Evolutionary conservation across 1,140 invertebrate species (phyloP).

Genomic region (Gerris buenoi): DNA sequence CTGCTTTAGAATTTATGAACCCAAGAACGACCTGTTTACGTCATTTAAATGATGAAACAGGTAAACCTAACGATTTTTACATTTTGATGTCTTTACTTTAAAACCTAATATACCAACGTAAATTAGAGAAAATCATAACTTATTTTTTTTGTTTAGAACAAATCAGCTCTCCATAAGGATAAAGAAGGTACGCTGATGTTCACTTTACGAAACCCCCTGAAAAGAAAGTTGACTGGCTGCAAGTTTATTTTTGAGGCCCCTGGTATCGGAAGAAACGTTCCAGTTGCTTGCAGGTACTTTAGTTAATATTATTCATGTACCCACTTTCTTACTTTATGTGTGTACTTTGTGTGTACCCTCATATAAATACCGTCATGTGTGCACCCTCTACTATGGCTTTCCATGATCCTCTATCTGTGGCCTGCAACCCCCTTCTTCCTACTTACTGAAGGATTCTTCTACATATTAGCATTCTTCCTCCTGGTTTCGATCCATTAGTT

Average conservation of each 20-base stretch:
- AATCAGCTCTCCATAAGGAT: not conserved
- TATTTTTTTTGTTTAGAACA: too few species aligned
- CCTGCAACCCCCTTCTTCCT: not conserved
- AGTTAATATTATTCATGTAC: not conserved
- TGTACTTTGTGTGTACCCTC: not conserved
- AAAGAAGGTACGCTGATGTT: not conserved
- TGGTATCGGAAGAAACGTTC: not conserved
- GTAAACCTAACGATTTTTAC: too few species aligned
- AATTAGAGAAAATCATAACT: too few species aligned
- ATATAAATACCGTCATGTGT: not conserved
- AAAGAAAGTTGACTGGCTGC: not conserved
- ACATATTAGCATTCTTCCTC: not conserved
- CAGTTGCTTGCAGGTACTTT: not conserved
- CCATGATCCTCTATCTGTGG: not conserved
- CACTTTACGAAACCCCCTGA: not conserved
- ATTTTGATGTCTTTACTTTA: too few species aligned
- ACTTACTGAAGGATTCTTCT: not conserved
- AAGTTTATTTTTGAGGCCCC: not conserved
- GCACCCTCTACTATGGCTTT: not conserved
- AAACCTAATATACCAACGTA: too few species aligned
- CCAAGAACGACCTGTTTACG: too few species aligned
- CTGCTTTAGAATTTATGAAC: too few species aligned
- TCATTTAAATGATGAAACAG: too few species aligned
- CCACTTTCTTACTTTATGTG: not conserved
- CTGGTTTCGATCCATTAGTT: not conserved